These are phyloP conservation scores for Oxygymnocypris stewartii DNA, from an alignment of 2,113 vertebrate genomes.

Conservation along the genomic window DNA sequence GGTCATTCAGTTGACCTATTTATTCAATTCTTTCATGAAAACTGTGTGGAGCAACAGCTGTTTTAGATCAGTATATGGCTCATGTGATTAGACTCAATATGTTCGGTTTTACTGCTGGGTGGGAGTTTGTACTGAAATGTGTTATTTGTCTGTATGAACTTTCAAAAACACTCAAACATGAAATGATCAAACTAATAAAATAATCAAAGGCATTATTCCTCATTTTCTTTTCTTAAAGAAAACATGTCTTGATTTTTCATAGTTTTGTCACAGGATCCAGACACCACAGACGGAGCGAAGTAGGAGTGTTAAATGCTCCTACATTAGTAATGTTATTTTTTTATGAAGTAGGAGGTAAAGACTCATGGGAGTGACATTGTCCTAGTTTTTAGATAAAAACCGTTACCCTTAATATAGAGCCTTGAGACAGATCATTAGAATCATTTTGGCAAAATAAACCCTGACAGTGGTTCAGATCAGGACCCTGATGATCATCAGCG, in stretches of 20 bases:
- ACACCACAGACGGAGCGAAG: not conserved
- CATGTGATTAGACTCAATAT: too few relatives aligned
- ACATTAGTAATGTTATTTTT: not conserved
- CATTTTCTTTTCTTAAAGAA: too few relatives aligned
- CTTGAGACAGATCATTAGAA: not conserved
- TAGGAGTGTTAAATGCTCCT: not conserved
- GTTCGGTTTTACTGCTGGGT: not conserved
- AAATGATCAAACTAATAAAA: not conserved
- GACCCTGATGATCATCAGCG: not conserved
- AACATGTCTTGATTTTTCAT: not conserved
- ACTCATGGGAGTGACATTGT: constrained; percentile 2
- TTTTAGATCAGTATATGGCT: not conserved
- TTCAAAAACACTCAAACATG: not conserved
- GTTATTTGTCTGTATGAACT: not conserved
- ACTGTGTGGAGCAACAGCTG: not conserved
- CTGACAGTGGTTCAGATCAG: not conserved
- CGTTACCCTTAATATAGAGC: not conserved
- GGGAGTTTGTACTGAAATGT: not conserved
- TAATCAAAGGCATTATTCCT: too few relatives aligned
- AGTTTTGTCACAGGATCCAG: not conserved
- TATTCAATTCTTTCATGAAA: not conserved
- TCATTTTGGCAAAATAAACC: not conserved
- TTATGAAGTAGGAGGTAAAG: not conserved
- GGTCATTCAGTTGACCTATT: not conserved
- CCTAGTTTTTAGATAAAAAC: not conserved